Conservation (phyloP, 2,797 vertebrate genomes). For the Hylomyscus alleni region DNA sequence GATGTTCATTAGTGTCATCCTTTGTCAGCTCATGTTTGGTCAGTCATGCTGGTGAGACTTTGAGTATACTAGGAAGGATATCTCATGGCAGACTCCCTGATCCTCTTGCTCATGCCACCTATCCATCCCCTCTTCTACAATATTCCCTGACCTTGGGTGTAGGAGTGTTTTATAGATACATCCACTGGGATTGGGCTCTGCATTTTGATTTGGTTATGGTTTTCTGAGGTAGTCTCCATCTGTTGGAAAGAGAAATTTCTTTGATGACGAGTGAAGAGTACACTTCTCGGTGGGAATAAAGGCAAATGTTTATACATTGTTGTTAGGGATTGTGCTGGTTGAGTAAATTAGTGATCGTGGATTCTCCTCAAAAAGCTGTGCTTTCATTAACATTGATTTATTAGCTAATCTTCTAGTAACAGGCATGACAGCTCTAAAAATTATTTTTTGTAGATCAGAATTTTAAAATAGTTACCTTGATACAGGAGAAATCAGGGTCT, state of each 20-base stretch:
- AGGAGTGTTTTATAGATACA: not conserved
- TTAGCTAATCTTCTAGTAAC: not conserved
- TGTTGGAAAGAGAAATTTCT: not conserved
- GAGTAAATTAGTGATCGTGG: not conserved
- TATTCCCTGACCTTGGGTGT: not conserved
- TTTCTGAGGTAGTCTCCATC: not conserved
- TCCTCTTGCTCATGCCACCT: not conserved
- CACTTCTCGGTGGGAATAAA: not conserved
- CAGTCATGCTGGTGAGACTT: not conserved
- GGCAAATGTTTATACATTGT: too few species aligned
- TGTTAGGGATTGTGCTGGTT: not conserved
- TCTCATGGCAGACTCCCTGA: not conserved
- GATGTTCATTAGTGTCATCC: not conserved
- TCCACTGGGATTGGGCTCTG: not conserved
- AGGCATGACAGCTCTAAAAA: not conserved
- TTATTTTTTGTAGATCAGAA: constrained; percentile 23
- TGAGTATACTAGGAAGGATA: too few species aligned
- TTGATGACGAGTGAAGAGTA: not conserved
- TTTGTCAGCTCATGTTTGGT: not conserved
- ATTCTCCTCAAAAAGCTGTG: not conserved
- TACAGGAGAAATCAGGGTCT: not conserved
- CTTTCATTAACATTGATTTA: not conserved
- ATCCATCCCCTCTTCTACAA: not conserved
- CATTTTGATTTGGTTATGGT: not conserved
- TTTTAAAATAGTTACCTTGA: constrained; percentile 47